Evolutionary conservation across 1,140 invertebrate genomes (phyloP).

Genomic region (Leptinotarsa defecta): DNA sequence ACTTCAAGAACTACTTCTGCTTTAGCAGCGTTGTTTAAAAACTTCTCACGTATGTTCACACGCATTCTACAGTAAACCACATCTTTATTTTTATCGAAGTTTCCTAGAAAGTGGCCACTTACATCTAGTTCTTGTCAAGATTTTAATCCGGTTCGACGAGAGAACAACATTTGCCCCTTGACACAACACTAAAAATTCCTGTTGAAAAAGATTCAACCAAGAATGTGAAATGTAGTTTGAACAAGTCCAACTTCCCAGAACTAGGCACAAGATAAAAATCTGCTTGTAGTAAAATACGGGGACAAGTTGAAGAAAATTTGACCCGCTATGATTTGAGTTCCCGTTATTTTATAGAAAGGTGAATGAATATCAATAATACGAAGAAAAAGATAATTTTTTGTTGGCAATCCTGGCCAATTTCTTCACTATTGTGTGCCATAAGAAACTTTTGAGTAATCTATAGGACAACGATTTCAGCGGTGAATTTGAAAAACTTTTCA

Average conservation of each 20-base stretch:
- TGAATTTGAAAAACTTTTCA: no score
- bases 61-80: background rate
- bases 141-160: constrained; percentile 16
- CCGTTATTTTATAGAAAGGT: no score
- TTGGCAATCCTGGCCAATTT: no score
- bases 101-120: background rate
- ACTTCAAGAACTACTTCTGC: background rate
- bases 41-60: background rate
- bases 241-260: background rate
- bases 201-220: background rate
- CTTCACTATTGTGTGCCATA: no score
- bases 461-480: no score
- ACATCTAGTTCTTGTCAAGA: constrained; percentile 23
- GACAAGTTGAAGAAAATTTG: no score
- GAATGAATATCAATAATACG: no score
- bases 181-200: constrained; percentile 19
- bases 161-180: constrained; percentile 8
- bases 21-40: background rate
- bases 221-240: background rate
- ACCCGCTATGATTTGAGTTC: no score
- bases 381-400: no score
- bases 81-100: constrained; percentile 9
- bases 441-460: no score
- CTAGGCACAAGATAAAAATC: no score
- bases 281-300: no score